Evolutionary conservation across 2,888 invertebrate species (phyloP), one percentile per base, ranked within the genome.

Genomic region (Drosophila flavopinicola): DNA sequence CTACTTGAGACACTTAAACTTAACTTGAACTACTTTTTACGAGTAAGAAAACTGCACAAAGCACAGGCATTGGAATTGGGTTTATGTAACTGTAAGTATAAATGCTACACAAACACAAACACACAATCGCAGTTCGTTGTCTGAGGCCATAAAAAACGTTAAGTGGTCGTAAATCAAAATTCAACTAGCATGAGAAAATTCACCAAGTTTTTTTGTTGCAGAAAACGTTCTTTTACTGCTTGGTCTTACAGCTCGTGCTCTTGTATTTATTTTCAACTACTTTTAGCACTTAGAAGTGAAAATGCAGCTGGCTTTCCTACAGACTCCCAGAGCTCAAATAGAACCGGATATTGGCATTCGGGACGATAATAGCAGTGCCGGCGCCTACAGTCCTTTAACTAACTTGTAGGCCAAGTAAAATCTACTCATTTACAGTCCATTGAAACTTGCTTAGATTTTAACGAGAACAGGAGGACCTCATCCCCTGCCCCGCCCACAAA

Each of bases 111-210:
- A 49, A n/a, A n/a, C n/a, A n/a, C n/a, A n/a, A n/a, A 52, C 33
- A 69, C 53, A 67, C 49, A 74, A 72, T 68, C 69, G 56, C 52
- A 47, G 44, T 75, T 61, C 69, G 61, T 57, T 68, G 70, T 72
- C 58, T 29, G 73, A 42, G 52, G 48, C 61, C 70, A 79, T 80
- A 85, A 80, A 79, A 83, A 85, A 80, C 80, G 70, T 84, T 84
- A 80, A 80, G 79, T 85, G 79, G 86, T 84, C 84, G 84, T 80
- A 80, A 80, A 80, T 80, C 79, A 80, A 85, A 85, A 85, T 70
- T 83, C 66, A 64, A 70, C 67, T 32, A 70, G 77, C 63, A 73
- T 70, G 58, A 59, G 51, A 83, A 83, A 80, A 66, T 83, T 84
- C 65, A 57, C 66, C 35, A 64, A 80, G 57, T 49, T 24, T 33